phyloP scores from a whole-genome alignment of 2,797 vertebrate genomes.

The Eremophila alpestris region DNA sequence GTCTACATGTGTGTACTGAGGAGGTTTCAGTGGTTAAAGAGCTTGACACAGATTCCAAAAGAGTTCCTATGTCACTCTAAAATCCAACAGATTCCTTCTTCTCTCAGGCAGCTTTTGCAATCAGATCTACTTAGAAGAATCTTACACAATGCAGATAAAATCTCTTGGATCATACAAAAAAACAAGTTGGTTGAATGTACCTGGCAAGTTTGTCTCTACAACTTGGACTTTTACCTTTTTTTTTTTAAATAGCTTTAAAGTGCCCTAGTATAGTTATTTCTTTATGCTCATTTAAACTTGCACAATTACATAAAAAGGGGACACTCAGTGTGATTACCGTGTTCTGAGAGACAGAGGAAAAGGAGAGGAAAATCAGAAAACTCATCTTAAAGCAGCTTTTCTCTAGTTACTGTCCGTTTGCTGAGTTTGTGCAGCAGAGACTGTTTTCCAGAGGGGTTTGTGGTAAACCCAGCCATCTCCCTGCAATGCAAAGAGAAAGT shows the following conservation, averaged over 20 bases:
- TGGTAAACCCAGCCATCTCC: conserved; percentile 95
- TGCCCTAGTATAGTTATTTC: conserved; percentile 68
- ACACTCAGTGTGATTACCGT: conserved; percentile 68
- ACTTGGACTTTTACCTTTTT: conserved; percentile 4
- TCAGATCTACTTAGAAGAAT: conserved; percentile 54
- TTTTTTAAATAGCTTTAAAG: conserved; percentile 50
- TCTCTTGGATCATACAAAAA: conserved; percentile 64
- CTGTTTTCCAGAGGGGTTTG: conserved; percentile 90
- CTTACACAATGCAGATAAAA: conserved; percentile 66
- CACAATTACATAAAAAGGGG: conserved; percentile 69
- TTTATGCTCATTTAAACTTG: conserved; percentile 67
- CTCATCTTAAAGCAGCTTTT: conserved; percentile 50
- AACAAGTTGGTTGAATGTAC: conserved; percentile 38
- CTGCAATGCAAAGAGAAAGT: conserved; percentile 73
- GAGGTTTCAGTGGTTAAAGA: conserved; percentile 54
- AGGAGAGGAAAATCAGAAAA: conserved; percentile 57
- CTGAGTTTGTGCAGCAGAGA: conserved; percentile 53
- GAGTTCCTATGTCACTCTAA: conserved; percentile 50
- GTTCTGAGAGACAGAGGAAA: conserved; percentile 54
- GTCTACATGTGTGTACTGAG: conserved; percentile 52
- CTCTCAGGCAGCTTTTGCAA: conserved; percentile 68
- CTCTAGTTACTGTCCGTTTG: conserved; percentile 61
- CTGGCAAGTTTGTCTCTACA: conserved; percentile 57
- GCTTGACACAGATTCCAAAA: conserved; percentile 53
- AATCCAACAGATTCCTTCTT: conserved; percentile 25